Percentiles rank a stretch among this genome's conserved stretches.
Evolutionary conservation across 2,888 invertebrate genomes (phyloP).

Genomic region (Eupelmus urozonus): DNA sequence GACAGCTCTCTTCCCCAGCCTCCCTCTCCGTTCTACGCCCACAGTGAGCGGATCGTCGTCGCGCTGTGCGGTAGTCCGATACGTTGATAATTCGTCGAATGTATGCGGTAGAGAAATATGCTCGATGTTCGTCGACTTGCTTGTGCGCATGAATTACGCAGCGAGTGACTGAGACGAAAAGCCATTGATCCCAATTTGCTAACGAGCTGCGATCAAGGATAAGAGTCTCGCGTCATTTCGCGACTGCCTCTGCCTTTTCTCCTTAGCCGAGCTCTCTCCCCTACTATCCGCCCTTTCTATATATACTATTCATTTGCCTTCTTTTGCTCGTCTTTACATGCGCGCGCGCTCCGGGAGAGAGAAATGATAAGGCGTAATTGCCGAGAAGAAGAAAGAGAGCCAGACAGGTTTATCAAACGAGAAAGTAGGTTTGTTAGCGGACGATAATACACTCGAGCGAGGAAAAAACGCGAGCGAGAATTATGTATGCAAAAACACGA

Average conservation of each 20-base stretch:
- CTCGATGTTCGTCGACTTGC: conserved; percentile 12
- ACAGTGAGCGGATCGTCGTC: not conserved
- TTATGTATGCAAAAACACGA: no score
- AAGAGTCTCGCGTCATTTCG: conserved; percentile 47
- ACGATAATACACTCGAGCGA: not conserved
- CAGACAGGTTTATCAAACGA: conserved; percentile 29
- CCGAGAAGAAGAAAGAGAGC: no score
- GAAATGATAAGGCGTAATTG: conserved; percentile 27
- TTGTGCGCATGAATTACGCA: conserved; percentile 66
- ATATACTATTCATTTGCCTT: conserved; percentile 1
- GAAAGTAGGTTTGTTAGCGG: conserved; percentile 1
- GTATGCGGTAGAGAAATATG: not conserved
- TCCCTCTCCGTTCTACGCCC: not conserved
- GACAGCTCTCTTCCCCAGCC: not conserved
- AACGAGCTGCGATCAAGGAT: conserved; percentile 64
- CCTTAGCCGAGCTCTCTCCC: no score
- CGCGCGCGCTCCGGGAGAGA: no score
- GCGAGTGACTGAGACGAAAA: conserved; percentile 66
- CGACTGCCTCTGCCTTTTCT: conserved; percentile 31
- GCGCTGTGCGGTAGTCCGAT: conserved; percentile 30
- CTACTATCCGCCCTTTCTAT: no score
- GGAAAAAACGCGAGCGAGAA: no score
- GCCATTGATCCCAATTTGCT: conserved; percentile 72
- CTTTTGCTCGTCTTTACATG: not conserved
- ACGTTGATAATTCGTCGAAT: conserved; percentile 50